Evolutionary conservation across 2,888 invertebrate species (phyloP), one percentile per base, ranked within the genome.

Genomic region (Melanchra persicariae): DNA sequence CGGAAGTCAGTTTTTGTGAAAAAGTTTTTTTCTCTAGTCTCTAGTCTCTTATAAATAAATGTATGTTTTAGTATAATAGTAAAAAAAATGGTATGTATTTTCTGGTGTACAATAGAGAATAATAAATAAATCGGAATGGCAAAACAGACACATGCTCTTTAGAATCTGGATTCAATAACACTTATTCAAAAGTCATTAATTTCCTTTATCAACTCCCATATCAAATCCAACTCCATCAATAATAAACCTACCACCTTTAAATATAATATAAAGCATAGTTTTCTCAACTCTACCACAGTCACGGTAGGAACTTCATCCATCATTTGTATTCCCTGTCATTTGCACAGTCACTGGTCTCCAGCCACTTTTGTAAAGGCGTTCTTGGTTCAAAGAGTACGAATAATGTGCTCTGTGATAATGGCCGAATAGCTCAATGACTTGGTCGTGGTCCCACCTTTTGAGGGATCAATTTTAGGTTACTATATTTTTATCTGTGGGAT

Each of bases 311-410:
- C 65, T 57, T 64, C 64, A 84, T 84, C 84, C 77, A 84, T 84
- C 84, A 84, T 77, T 80, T 68, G 75, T 76, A 83, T 73, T 75
- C 51, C 71, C 80, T 82, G 84, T 82, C 84, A 84, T 71, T 70
- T 61, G 62, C 83, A 84, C 65, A 64, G 72, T 73, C 74, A 74
- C 62, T 74, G 76, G 77, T 80, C 59, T 77, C 43, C 8, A 71
- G 72, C 37, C 71, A 82, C 82, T 76, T 81, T 84, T 82, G 82
- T 82, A 62, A 77, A 81, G 77, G 73, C 74, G 74, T 77, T 80
- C 79, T 80, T 84, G 80, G 84, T 77, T 80, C 77, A 71, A 70
- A 65, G 74, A 70, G 61, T 72, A 64, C 65, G 84, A 70, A 82
- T 84, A 84, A 84, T 84, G 77, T 75, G 66, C 60, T 40, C 17